Evolutionary conservation across 2,888 invertebrate genomes (phyloP).

Genomic region (Eretmocerus hayati): DNA sequence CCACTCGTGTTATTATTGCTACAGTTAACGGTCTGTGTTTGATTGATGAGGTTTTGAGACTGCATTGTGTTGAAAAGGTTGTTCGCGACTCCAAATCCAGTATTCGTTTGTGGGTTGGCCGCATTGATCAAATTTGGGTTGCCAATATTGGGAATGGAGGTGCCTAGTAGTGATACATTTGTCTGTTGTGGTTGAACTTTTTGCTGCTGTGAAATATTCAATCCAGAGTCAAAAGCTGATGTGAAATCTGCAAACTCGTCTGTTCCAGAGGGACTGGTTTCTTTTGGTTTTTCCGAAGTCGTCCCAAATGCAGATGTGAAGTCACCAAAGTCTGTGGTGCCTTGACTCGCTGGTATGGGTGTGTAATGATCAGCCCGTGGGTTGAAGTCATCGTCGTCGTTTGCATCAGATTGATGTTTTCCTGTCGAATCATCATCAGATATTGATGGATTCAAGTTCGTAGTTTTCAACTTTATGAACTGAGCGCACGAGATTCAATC

Average conservation of each 20-base stretch:
- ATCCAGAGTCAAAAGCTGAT: conserved; percentile 56
- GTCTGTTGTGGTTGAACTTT: conserved; percentile 24
- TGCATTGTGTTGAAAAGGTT: conserved; percentile 36
- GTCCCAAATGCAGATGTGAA: conserved; percentile 63
- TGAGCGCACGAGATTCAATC: too few relatives aligned
- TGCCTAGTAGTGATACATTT: conserved; percentile 31
- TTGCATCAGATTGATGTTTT: background rate
- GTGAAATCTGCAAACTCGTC: conserved; percentile 79
- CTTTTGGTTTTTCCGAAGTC: conserved; percentile 21
- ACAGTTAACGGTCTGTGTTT: conserved; percentile 27
- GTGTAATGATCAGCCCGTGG: conserved; percentile 50
- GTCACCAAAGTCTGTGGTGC: conserved; percentile 64
- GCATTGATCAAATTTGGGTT: conserved; percentile 32
- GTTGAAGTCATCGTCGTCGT: conserved; percentile 55
- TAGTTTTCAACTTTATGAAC: too few relatives aligned
- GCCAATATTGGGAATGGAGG: conserved; percentile 31
- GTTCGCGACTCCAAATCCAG: conserved; percentile 29
- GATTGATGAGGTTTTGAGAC: conserved; percentile 29
- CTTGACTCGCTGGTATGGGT: conserved; percentile 38
- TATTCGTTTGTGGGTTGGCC: conserved; percentile 19
- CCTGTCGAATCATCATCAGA: too few relatives aligned
- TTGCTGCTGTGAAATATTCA: conserved; percentile 30
- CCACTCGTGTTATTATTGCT: conserved; percentile 40
- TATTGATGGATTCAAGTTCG: too few relatives aligned
- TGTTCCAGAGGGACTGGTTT: conserved; percentile 3